Base-by-base conservation (phyloP, 2,888 invertebrate species). In the Pollenia amentaria region DNA sequence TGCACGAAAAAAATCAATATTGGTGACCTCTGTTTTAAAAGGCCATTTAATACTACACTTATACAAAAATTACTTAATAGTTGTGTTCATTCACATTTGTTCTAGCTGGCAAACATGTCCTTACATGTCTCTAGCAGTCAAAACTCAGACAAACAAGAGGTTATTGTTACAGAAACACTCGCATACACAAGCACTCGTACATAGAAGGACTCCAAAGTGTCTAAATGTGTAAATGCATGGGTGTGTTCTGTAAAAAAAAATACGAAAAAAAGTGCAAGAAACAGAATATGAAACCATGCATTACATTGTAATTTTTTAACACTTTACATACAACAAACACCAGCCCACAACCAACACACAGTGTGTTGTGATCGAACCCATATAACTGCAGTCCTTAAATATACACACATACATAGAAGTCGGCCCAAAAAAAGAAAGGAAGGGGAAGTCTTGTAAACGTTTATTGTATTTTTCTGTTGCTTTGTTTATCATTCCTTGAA, bases 141-240 rank as follows among this genome's bases (percentile, higher is more conserved):
- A 81, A 77, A 72, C 81, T 72, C 55, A 77, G 85, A 85, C 85
- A 85, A 82, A 73, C 65, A 77, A 77, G 67, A 73, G 85, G 85
- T 60, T 81, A 85, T 72, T 65, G 70, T 51, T 11, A 72, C 81
- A 62, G 38, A 69, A 9, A 21, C 40, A 55, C 21, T 16, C 11
- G 62, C 14, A 21, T 21, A 46, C 14, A 65, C 11, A 18, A 14
- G 16, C 55, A 44, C 16, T 40, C 53, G 29, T 29, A 14, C 14
- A 57, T 1, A 18, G 38, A 18, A 7, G 73, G 29, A 29, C 29
- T 29, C 29, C 29, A 29, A 60, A 48, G 14, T 10, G 38, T 16
- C n/a, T 12, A 29, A 48, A 21, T 51, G n/a, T 44, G 29, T 29
- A 29, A 29, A 29, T 29, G 6, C 18, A 16, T 21, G 10, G 51